Base-by-base conservation (phyloP, 2,113 vertebrate genomes). In the Pteruthius melanotis region DNA sequence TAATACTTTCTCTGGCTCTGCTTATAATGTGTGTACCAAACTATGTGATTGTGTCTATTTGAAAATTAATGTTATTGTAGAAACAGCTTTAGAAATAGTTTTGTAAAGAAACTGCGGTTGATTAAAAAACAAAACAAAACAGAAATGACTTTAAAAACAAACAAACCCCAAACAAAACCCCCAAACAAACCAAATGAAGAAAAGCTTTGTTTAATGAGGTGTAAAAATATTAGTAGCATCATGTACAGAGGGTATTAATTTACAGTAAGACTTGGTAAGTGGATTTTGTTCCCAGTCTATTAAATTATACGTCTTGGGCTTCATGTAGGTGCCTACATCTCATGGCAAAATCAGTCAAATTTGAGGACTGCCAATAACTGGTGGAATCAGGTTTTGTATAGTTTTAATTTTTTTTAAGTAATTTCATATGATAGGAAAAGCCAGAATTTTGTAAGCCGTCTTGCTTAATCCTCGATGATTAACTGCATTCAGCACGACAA, bases 391-490 rank as follows among this genome's bases (percentile, higher is more conserved):
- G n/a, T 75, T 54, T 61, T 44, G 20, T 37, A 9, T 35, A 21
- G 30, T 52, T 90, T 93, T 84, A 87, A 75, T 94, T 94, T 94
- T 94, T 95, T 91, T 71, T 0, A 66, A 93, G 64, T 86, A 60
- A 72, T 76, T 83, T 85, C 26, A 7, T 82, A 27, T 56, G 24
- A 72, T 68, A 64, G 61, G 23, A 60, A 57, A 76, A 92, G n/a
- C 15, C 76, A 84, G 37, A 74, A 65, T 78, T 84, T 76, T 89
- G 28, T 84, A 87, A 89, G 18, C 35, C 52, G 52, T 24, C 10
- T 96, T 94, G 37, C 59, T 61, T 94, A 87, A 95, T 95, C 84
- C 90, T 71, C 4, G 23, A 28, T 79, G 87, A 93, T 93, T 87
- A 89, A 92, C 61, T 87, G 27, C 65, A 14, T 92, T 75, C 89